Percentiles rank a stretch among this genome's conserved stretches.
Conservation (phyloP, 2,888 invertebrate species). For the Tetragnatha montana region DNA sequence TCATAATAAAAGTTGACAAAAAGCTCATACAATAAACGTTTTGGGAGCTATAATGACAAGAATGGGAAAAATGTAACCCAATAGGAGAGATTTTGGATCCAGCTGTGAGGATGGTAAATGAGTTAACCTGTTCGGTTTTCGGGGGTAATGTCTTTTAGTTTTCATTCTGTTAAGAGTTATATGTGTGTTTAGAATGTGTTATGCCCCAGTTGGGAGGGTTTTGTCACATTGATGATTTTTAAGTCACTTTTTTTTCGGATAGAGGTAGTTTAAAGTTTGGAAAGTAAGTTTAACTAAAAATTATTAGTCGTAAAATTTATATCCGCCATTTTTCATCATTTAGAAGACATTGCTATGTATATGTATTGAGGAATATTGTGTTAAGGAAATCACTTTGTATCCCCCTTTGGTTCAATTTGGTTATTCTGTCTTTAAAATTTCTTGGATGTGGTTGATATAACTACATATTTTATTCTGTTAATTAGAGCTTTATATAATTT, state of each 20-base stretch:
- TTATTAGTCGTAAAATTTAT: too few relatives aligned
- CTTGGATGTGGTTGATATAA: too few relatives aligned
- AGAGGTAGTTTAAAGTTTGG: too few relatives aligned
- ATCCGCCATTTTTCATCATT: too few relatives aligned
- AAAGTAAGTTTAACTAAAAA: too few relatives aligned
- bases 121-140: neutral
- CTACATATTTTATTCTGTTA: too few relatives aligned
- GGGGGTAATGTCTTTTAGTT: neutral
- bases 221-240: neutral
- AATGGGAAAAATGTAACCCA: constrained; percentile 27
- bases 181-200: neutral
- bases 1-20: constrained; percentile 64
- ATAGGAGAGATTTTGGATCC: constrained; percentile 15
- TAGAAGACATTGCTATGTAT: too few relatives aligned
- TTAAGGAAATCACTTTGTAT: too few relatives aligned
- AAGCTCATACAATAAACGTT: constrained; percentile 40
- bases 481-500: too few relatives aligned
- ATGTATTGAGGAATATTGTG: too few relatives aligned
- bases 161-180: neutral
- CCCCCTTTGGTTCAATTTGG: too few relatives aligned
- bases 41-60: constrained; percentile 28
- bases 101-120: neutral
- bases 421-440: too few relatives aligned
- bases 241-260: neutral
- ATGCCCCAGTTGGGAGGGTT: neutral